A percentile compares a stretch with the other conserved stretches of the same genome.
These are phyloP conservation scores for Porites cylindrica DNA, from an alignment of 92 coral and sea anemone species.

Conservation along the genomic window DNA sequence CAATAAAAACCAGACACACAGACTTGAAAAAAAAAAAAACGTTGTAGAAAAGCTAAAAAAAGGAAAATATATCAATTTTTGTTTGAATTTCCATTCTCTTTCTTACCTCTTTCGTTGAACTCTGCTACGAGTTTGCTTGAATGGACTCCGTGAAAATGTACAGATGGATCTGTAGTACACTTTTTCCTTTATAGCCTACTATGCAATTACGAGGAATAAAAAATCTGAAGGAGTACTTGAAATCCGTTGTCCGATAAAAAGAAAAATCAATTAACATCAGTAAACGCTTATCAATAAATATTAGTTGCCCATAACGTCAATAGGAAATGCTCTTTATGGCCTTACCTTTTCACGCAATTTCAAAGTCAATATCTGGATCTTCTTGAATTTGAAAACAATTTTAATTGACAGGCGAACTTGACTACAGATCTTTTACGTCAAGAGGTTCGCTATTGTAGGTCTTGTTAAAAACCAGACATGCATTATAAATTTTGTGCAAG, in stretches of 20 bases:
- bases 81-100: not conserved
- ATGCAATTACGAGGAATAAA: not conserved
- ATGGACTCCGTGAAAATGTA: not conserved
- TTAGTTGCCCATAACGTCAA: not conserved
- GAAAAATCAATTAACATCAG: not conserved
- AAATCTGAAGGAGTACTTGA: not conserved
- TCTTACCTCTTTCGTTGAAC: not conserved
- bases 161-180: not conserved
- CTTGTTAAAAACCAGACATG: not conserved
- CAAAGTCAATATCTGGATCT: not conserved
- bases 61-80: not conserved
- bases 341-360: not conserved
- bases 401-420: not conserved
- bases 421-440: not conserved
- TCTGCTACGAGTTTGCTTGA: not conserved
- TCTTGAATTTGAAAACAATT: not conserved
- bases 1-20: not conserved
- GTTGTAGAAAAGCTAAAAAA: not conserved
- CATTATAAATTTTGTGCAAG: not conserved
- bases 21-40: not conserved
- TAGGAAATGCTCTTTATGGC: not conserved
- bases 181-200: constrained; percentile 22
- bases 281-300: not conserved
- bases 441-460: not conserved
- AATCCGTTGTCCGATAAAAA: constrained; percentile 6